Percentiles rank a stretch among this genome's conserved stretches.
phyloP scores from a whole-genome alignment of 2,888 invertebrate genomes.

The Biston stratarius region DNA sequence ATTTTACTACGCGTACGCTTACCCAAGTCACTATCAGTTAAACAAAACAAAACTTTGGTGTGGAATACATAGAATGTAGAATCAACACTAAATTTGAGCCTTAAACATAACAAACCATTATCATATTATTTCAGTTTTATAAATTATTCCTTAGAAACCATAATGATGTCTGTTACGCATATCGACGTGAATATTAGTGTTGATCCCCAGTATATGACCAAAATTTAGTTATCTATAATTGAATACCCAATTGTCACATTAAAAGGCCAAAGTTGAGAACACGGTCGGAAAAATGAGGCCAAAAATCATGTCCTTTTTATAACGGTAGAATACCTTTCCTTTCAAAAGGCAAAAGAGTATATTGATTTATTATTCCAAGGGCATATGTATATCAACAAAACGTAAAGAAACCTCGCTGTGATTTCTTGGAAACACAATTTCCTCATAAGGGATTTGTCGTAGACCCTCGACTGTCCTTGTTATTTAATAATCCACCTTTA shows the following conservation, averaged over 20 bases:
- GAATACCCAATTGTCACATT: neutral
- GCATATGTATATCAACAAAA: constrained; percentile 36
- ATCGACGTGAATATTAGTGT: neutral
- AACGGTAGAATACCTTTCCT: neutral
- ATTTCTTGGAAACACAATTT: constrained; percentile 39
- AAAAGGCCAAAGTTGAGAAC: constrained; percentile 10
- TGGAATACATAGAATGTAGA: neutral
- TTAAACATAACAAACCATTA: constrained; percentile 15
- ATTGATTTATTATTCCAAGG: constrained; percentile 44
- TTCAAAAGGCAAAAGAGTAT: constrained; percentile 26
- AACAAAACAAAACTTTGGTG: constrained; percentile 20
- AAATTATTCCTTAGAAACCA: neutral
- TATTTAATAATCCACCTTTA: constrained; percentile 39
- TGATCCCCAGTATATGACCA: neutral
- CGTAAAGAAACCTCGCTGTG: constrained; percentile 32
- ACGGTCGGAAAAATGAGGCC: neutral
- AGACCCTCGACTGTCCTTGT: constrained; percentile 32
- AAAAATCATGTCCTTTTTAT: constrained; percentile 14
- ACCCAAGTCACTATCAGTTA: constrained; percentile 8
- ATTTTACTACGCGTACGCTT: constrained; percentile 27
- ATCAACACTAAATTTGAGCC: neutral
- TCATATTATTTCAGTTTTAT: constrained; percentile 1
- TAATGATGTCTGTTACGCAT: neutral
- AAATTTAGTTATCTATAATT: neutral
- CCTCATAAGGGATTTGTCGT: constrained; percentile 30